Evolutionary conservation across 2,113 vertebrate genomes (phyloP).

Genomic region (Coptodon bakossiorum): DNA sequence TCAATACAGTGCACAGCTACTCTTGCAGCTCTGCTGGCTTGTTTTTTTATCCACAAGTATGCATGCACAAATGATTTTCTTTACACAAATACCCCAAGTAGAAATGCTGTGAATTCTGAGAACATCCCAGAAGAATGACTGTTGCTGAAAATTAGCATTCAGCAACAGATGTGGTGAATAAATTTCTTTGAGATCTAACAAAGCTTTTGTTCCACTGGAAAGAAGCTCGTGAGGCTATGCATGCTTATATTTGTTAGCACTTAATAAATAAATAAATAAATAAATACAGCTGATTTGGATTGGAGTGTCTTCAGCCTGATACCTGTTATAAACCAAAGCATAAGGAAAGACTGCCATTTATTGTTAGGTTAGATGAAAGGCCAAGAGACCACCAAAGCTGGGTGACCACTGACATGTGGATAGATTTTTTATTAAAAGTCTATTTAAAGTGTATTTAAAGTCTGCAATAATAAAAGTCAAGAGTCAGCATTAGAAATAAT

Average conservation of each 20-base stretch:
- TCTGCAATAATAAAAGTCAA: background rate
- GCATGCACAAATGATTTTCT: background rate
- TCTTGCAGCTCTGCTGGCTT: background rate
- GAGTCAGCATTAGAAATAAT: background rate
- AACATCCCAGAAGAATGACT: background rate
- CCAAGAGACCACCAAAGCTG: background rate
- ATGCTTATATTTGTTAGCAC: background rate
- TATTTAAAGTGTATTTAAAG: background rate
- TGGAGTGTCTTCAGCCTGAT: background rate
- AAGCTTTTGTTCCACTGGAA: background rate
- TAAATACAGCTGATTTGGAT: background rate
- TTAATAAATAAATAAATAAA: background rate
- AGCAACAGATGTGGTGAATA: background rate
- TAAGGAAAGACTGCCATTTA: background rate
- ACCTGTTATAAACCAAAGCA: background rate
- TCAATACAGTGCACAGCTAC: background rate
- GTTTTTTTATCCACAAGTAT: background rate
- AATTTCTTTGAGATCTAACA: background rate
- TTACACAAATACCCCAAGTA: background rate
- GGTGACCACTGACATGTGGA: background rate
- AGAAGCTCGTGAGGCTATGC: background rate
- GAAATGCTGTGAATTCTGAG: background rate
- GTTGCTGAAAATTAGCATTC: background rate
- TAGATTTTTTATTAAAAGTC: background rate
- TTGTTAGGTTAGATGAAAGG: background rate